These are phyloP conservation scores for Austrolebias charrua DNA, from an alignment of 2,797 vertebrate species.

Conservation along the genomic window DNA sequence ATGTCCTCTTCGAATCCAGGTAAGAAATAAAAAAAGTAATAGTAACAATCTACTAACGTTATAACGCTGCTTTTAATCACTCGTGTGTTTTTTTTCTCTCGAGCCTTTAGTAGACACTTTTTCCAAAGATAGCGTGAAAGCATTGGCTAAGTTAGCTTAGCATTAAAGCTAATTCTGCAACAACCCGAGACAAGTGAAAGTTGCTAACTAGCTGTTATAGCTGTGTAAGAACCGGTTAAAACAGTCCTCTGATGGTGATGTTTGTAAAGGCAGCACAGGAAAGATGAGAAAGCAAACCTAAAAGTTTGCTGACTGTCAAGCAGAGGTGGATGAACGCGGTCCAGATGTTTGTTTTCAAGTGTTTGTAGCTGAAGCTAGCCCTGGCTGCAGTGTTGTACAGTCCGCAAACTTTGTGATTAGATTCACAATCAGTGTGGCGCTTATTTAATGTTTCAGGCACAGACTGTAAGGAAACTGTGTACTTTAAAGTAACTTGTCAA, in stretches of 20 bases:
- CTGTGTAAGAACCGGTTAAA: neutral
- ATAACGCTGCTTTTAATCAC: neutral
- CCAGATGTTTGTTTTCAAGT: neutral
- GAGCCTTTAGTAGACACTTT: slow-evolving; percentile 33
- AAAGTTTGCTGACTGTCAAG: neutral
- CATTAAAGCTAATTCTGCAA: slow-evolving; percentile 44
- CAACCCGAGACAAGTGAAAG: slow-evolving; percentile 30
- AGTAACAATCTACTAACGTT: rapidly evolving
- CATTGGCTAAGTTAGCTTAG: slow-evolving; percentile 62
- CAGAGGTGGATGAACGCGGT: neutral
- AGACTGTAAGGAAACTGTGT: neutral
- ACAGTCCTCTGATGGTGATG: neutral
- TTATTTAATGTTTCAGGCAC: neutral
- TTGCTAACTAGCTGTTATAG: slow-evolving; percentile 21
- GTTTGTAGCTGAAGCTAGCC: slow-evolving; percentile 15
- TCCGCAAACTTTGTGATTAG: neutral
- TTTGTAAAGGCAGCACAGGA: neutral
- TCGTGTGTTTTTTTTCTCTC: neutral
- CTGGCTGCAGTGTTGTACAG: neutral
- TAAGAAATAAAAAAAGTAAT: slow-evolving; percentile 50
- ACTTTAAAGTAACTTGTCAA: neutral
- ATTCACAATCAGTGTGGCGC: neutral
- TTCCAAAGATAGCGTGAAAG: slow-evolving; percentile 72
- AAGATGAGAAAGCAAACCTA: neutral
- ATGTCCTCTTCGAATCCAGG: slow-evolving; percentile 81